A percentile compares a stretch with the other conserved stretches of the same genome.
Conservation (phyloP, 1,140 invertebrate species). For the Patella vulgata region DNA sequence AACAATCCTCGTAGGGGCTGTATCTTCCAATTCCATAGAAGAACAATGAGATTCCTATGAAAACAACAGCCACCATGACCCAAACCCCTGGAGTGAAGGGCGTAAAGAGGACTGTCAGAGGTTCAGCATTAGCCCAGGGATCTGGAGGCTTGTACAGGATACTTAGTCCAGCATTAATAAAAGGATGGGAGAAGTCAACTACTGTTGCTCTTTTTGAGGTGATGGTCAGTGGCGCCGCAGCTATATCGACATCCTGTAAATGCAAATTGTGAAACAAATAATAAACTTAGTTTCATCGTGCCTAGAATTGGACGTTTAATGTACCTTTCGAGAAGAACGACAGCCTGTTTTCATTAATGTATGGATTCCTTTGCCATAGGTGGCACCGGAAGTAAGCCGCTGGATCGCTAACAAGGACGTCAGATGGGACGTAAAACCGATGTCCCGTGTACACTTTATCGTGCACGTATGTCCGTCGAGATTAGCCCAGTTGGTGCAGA, state of each 20-base stretch:
- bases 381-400: too few relatives aligned
- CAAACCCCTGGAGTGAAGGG: conserved; percentile 97
- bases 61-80: conserved; percentile 83
- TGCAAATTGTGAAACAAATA: not conserved
- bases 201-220: not conserved
- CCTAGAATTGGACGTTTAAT: too few relatives aligned
- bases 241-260: conserved; percentile 32
- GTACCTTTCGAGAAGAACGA: too few relatives aligned
- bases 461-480: too few relatives aligned
- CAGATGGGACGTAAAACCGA: too few relatives aligned
- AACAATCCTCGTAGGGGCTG: conserved; percentile 89
- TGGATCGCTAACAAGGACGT: too few relatives aligned
- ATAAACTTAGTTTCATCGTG: not conserved
- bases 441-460: too few relatives aligned
- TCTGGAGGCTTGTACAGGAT: conserved; percentile 32
- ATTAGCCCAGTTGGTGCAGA: too few relatives aligned
- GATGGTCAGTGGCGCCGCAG: conserved; percentile 26
- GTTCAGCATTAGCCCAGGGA: conserved; percentile 78
- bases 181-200: conserved; percentile 24
- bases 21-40: conserved; percentile 91
- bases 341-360: too few relatives aligned
- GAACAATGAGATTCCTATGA: conserved; percentile 86
- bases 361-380: too few relatives aligned
- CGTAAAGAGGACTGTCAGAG: conserved; percentile 93
- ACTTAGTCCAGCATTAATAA: conserved; percentile 20